phyloP scores from a whole-genome alignment of 2,797 vertebrate species.

The Siniperca obscura region DNA sequence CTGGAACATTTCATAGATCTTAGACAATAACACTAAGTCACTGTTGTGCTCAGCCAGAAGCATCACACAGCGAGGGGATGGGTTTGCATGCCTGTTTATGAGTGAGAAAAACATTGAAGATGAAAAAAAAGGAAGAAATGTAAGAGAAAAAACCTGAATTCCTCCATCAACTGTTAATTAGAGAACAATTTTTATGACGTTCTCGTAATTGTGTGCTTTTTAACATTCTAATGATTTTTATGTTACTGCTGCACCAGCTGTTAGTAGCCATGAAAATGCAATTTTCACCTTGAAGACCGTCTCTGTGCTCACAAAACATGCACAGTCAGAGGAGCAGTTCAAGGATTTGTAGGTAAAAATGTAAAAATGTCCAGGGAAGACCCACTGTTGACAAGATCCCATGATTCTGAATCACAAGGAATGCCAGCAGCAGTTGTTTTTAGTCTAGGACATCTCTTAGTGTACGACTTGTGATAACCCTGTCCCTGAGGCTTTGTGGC shows the following conservation, averaged over 20 bases:
- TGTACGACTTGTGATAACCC: slow-evolving; percentile 50
- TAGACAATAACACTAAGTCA: slow-evolving; percentile 33
- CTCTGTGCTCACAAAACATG: not conserved
- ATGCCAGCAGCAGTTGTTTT: slow-evolving; percentile 55
- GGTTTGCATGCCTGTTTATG: slow-evolving; percentile 6
- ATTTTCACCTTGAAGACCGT: slow-evolving; percentile 10
- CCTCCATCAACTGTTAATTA: slow-evolving; percentile 12
- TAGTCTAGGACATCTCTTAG: slow-evolving; percentile 15
- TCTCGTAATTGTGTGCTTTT: slow-evolving; percentile 2
- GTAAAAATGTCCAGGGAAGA: not conserved
- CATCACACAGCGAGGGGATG: not conserved
- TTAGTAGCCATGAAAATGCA: slow-evolving; percentile 12
- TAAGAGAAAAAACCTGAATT: not conserved
- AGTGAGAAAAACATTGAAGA: slow-evolving; percentile 26
- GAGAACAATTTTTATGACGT: not conserved
- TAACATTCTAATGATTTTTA: slow-evolving; percentile 3
- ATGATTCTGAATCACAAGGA: slow-evolving; percentile 42
- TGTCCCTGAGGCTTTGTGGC: slow-evolving; percentile 43
- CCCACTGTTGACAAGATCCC: not conserved
- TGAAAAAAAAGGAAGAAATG: not conserved
- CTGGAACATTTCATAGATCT: slow-evolving; percentile 34
- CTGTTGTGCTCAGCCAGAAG: slow-evolving; percentile 29
- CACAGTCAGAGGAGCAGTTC: not conserved
- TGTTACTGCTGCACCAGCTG: slow-evolving; percentile 16
- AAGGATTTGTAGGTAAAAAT: not conserved